Conservation (phyloP, 2,888 invertebrate species). For the Esperia sulphurella region DNA sequence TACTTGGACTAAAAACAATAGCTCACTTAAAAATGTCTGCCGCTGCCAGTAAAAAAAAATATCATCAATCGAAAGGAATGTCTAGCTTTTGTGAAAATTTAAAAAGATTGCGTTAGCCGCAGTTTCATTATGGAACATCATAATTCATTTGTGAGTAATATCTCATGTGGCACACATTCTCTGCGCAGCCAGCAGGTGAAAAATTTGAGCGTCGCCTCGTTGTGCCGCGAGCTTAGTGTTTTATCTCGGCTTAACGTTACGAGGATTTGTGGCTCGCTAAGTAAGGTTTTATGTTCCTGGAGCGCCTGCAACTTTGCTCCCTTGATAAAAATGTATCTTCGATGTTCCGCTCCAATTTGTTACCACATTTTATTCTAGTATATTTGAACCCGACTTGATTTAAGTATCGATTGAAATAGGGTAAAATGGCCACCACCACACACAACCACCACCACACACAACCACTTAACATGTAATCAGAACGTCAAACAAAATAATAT, state of each 20-base stretch:
- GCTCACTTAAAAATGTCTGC: too few relatives aligned
- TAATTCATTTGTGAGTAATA: constrained; percentile 72
- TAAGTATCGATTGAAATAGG: neutral
- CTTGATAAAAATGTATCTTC: constrained; percentile 44
- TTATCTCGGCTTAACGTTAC: constrained; percentile 78
- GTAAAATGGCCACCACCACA: too few relatives aligned
- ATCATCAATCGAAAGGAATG: neutral
- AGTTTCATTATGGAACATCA: constrained; percentile 66
- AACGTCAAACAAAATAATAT: too few relatives aligned
- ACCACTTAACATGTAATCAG: too few relatives aligned
- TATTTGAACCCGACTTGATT: neutral
- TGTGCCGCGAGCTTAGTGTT: constrained; percentile 72
- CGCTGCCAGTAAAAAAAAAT: too few relatives aligned
- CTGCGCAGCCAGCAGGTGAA: constrained; percentile 63
- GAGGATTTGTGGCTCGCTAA: constrained; percentile 78
- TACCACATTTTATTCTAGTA: constrained; percentile 2
- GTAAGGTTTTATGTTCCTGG: constrained; percentile 75
- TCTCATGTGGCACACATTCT: constrained; percentile 57
- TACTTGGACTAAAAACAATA: too few relatives aligned
- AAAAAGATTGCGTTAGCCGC: constrained; percentile 41
- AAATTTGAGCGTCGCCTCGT: constrained; percentile 67
- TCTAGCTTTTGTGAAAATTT: constrained; percentile 10
- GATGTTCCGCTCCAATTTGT: constrained; percentile 9
- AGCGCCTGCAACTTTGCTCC: constrained; percentile 65
- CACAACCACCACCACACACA: too few relatives aligned